These are phyloP conservation scores for Sinopyrophorus schimmeli DNA, from an alignment of 2,888 invertebrate species.

Conservation along the genomic window DNA sequence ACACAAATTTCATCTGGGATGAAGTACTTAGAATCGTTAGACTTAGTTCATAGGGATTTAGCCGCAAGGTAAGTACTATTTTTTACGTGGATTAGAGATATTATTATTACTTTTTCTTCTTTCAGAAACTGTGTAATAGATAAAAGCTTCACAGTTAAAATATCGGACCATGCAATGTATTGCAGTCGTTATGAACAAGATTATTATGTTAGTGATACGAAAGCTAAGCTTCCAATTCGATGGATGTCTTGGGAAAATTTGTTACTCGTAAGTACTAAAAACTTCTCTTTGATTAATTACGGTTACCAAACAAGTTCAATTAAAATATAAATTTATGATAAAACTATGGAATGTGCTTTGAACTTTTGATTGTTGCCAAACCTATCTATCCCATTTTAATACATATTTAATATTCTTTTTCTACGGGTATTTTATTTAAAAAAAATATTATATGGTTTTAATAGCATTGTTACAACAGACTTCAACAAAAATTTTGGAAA, in stretches of 20 bases:
- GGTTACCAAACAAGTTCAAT: too few species aligned
- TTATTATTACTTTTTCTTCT: too few species aligned
- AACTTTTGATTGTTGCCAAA: too few species aligned
- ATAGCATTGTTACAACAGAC: too few species aligned
- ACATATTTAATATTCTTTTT: too few species aligned
- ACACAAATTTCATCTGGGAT: slow-evolving; percentile 91
- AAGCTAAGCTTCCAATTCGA: slow-evolving; percentile 79
- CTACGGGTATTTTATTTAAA: too few species aligned
- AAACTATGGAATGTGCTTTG: too few species aligned
- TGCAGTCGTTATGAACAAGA: slow-evolving; percentile 77
- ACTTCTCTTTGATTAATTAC: too few species aligned
- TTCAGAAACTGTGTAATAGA: slow-evolving; percentile 85
- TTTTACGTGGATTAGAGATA: background rate
- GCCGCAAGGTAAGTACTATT: slow-evolving; percentile 69
- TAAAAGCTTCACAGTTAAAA: slow-evolving; percentile 75
- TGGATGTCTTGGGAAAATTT: slow-evolving; percentile 96
- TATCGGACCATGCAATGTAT: slow-evolving; percentile 86
- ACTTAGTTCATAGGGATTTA: slow-evolving; percentile 87
- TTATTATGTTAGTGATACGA: slow-evolving; percentile 83
- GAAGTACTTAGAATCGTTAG: slow-evolving; percentile 89
- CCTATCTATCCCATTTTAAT: too few species aligned
- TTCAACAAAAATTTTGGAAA: too few species aligned
- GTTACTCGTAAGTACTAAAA: slow-evolving; percentile 66
- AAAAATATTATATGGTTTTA: too few species aligned
- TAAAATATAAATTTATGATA: too few species aligned